Evolutionary conservation across 2,797 vertebrate genomes (phyloP), one percentile per base, ranked within the genome.

Genomic region (Liparis tanakae): DNA sequence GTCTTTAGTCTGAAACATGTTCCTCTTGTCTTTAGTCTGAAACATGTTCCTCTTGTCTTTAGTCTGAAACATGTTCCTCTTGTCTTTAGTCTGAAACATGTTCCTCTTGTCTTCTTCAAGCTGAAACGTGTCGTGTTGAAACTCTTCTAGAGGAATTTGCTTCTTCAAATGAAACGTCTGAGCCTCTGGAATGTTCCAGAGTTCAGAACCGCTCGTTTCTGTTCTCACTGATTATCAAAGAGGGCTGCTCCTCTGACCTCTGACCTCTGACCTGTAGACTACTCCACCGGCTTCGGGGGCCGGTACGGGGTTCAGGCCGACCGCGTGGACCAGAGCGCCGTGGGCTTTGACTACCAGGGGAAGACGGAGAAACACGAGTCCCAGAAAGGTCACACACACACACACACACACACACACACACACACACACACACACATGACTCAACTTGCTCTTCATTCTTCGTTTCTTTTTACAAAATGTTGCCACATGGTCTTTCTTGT

Each of bases 321-420:
- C 22, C 93, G 94, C 0, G 96, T 97, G 70, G 96, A 97, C 94
- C 90, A 94, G 93, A 97, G 96, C 72, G 97, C 96, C 0, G 67
- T 97, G 85, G 96, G 96, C 89, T 97, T 96, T 88, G 97, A 98
- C 75, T 97, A 97, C 91, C 96, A 96, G 91, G 94, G 94, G 72
- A 97, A 97, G 94, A 96, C 94, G 0, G 96, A 97, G 85, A 96
- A 97, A 85, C 96, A 97, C 34, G 96, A 97, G 82, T 97, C 96
- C 7, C 96, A 98, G 93, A 97, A 95, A 96, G 96, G 96, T 97
- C 3, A 43, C 14, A 17, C 44, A 17, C 48, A 55, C 0, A 46
- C 70, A 25, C 50, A 61, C 41, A 0, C 4, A 39, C 39, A 63
- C 34, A 34, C 12, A 51, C 39, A 56, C 41, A 34, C 55, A 61